Conservation (phyloP, 92 coral and sea anemone genomes). For the Epizoanthus scotinus region DNA sequence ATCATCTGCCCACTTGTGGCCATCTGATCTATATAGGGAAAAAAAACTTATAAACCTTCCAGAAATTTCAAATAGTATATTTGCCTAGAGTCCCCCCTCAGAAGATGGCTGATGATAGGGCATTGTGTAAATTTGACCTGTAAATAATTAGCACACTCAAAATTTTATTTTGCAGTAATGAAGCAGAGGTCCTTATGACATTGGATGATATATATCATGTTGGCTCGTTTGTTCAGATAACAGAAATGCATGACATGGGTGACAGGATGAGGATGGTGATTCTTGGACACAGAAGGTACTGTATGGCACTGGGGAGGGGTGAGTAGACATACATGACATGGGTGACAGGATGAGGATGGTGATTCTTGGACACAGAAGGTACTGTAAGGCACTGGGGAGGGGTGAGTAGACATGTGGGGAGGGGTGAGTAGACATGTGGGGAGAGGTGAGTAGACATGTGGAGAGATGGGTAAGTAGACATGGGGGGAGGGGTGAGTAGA, state of each 20-base stretch:
- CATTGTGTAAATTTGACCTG: too few relatives aligned
- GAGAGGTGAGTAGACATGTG: too few relatives aligned
- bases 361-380: conserved; percentile 96
- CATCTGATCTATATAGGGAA: too few relatives aligned
- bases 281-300: conserved; percentile 93
- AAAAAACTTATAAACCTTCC: too few relatives aligned
- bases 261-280: conserved; percentile 94
- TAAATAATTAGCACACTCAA: neutral
- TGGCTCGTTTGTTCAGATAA: conserved; percentile 97
- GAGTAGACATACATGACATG: conserved; percentile 5
- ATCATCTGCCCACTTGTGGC: too few relatives aligned
- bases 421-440: neutral
- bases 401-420: neutral
- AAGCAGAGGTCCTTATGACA: conserved; percentile 82
- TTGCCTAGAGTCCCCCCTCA: too few relatives aligned
- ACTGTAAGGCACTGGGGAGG: neutral
- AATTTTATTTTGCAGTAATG: conserved; percentile 69
- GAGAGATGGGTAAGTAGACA: too few relatives aligned
- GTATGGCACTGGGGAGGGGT: too few relatives aligned
- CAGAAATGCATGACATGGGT: conserved; percentile 97
- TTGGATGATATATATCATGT: conserved; percentile 90
- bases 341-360: conserved; percentile 96
- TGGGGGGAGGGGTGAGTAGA: too few relatives aligned
- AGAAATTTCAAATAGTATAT: too few relatives aligned
- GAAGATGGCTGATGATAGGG: too few relatives aligned